Base-by-base conservation (phyloP, 2,113 vertebrate genomes). In the Gymnobelideus leadbeateri region DNA sequence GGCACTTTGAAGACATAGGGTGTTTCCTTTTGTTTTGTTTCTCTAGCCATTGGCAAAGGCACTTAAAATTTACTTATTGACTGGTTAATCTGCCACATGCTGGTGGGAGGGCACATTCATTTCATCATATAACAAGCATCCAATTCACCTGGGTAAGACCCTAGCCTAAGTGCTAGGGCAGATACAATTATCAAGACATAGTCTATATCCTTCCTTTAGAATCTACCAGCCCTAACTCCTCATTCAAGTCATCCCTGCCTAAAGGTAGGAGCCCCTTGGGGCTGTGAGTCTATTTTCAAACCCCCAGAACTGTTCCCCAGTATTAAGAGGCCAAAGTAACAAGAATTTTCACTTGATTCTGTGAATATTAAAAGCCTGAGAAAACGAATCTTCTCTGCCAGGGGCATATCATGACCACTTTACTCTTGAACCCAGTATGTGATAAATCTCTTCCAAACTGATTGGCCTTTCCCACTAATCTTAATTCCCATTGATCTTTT, bases 401-500 rank as follows among this genome's bases (percentile, higher is more conserved):
- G 0, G 89, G 46, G 7, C 89, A 25, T 93, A 57, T 84, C 92
- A 77, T 7, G 26, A 68, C 53, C 50, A 95, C 92, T 97, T 89
- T 91, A 91, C 68, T 84, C 19, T 84, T 84, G n/a, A 47, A 92
- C 54, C 95, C 95, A 90, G 91, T 89, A 51, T 92, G 50, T 89
- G 89, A 95, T 55, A 93, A 95, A 28, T 61, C 19, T 51, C 12
- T 89, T 84, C 25, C 51, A 89, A 46, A 47, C 92, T 49, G 54
- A 95, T 91, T 51, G 61, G 94, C 92, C 53, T 49, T 95, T 93
- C 92, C 92, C 84, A 61, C n/a, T 3, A 14, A 92, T 92, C 91
- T 95, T 97, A 95, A 96, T 93, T 94, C 91, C 50, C 57, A 98
- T 97, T 0, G 96, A 97, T 95, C 97, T 37, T 97, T 96, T 93